Base-by-base conservation (phyloP, 2,888 invertebrate genomes). In the Tricholauxania praeusta region DNA sequence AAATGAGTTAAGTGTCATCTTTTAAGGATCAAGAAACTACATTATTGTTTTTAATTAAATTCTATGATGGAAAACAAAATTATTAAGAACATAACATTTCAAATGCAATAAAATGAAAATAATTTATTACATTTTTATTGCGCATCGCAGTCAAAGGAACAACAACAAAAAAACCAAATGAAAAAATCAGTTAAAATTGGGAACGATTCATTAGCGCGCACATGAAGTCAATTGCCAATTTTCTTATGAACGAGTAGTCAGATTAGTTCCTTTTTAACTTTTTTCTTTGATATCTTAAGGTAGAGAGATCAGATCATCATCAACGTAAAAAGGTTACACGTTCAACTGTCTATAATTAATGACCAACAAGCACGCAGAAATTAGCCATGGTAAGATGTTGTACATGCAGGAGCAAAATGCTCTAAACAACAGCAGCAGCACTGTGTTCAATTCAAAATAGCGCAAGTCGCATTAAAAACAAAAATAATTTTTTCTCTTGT, bases 311-410 rank as follows among this genome's bases (percentile, higher is more conserved):
- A 15, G 55, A n/a, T 17, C 55, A 55, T 55, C 55, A 55, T 55
- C 22, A 55, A n/a, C 55, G 14, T 8, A 51, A 64, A 64, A 64
- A 64, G 64, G 64, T 64, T 64, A 51, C 64, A 22, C 22, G 22
- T 49, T 15, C 64, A 64, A 64, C 64, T 64, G 49, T 64, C 39
- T 47, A 57, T 76, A 77, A 78, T 78, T 78, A 76, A 78, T 76
- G 77, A 69, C 69, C 72, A 48, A 67, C 72, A 73, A 76, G 74
- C 78, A 76, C 76, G 75, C 78, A 74, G 73, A 78, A 78, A 76
- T 78, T 76, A 78, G 76, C 75, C 72, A 72, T 71, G 72, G 62
- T 70, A 71, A 72, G 74, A 75, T 76, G 75, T 74, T 74, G 49
- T 49, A 69, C 60, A 60, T 49, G 60, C 14, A 47, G 17, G 39